phyloP scores from a whole-genome alignment of 2,888 invertebrate species.

The Clitarchus hookeri region DNA sequence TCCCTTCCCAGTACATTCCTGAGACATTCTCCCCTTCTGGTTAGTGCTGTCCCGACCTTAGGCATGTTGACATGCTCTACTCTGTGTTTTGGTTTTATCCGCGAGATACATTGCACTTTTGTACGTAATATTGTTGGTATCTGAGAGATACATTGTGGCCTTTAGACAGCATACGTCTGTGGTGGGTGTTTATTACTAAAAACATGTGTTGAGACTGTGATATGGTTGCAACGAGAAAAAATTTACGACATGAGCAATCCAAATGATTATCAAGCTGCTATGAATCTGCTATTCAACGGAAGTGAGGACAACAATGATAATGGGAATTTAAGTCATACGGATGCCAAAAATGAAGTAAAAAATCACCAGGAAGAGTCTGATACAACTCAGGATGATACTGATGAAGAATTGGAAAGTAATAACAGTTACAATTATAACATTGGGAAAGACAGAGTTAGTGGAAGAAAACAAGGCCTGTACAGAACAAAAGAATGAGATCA shows the following conservation, averaged over 20 bases:
- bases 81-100: not conserved
- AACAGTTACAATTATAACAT: not conserved
- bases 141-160: not conserved
- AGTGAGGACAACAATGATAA: not conserved
- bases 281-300: too few species aligned
- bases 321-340: slow-evolving; percentile 5
- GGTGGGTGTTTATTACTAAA: not conserved
- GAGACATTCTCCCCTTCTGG: too few species aligned
- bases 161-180: not conserved
- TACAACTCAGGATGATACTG: not conserved
- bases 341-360: not conserved
- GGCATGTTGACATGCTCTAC: not conserved
- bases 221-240: not conserved
- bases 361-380: not conserved
- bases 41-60: not conserved
- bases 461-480: not conserved
- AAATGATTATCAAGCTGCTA: not conserved
- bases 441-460: not conserved
- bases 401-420: not conserved
- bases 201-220: too few species aligned
- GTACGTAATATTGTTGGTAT: not conserved
- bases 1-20: too few species aligned
- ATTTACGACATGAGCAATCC: not conserved
- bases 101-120: not conserved
- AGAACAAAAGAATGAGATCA: too few species aligned